phyloP scores from a whole-genome alignment of 1,140 invertebrate genomes.

The Phenacoccus solenopsis region DNA sequence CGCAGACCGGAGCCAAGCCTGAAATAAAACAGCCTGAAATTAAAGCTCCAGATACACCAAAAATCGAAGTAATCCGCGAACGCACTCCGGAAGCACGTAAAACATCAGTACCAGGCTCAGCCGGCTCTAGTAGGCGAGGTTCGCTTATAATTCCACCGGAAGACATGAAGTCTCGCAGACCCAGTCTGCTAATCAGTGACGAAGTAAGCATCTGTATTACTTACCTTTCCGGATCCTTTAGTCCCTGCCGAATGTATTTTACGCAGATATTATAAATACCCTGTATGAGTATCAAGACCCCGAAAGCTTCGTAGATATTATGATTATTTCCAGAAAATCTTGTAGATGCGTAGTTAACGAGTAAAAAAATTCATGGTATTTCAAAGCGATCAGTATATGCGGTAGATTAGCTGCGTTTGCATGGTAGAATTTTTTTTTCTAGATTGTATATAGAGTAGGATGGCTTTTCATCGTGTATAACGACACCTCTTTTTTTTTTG shows the following conservation, averaged over 20 bases:
- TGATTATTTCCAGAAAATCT: not conserved
- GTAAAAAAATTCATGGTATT: no score
- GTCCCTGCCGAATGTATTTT: not conserved
- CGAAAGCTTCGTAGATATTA: not conserved
- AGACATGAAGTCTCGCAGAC: slow-evolving; percentile 67
- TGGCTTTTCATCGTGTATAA: not conserved
- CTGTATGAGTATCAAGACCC: not conserved
- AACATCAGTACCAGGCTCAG: slow-evolving; percentile 60
- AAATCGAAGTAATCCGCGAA: slow-evolving; percentile 72
- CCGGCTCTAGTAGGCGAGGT: slow-evolving; percentile 56
- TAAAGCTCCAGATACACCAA: slow-evolving; percentile 62
- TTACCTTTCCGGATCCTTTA: not conserved
- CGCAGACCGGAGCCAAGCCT: not conserved
- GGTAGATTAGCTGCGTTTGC: not conserved
- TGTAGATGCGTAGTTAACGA: not conserved
- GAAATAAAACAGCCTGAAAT: slow-evolving; percentile 44
- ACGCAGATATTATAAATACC: no score
- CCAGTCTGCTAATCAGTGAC: slow-evolving; percentile 81
- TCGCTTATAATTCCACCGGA: slow-evolving; percentile 68
- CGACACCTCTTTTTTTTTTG: not conserved
- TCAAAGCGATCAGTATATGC: no score
- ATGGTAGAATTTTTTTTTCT: not conserved
- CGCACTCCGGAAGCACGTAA: slow-evolving; percentile 54
- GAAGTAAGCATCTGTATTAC: slow-evolving; percentile 61
- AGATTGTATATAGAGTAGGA: no score